These are phyloP conservation scores for Ciconia maguari DNA, from an alignment of 2,113 vertebrate species.

Conservation along the genomic window DNA sequence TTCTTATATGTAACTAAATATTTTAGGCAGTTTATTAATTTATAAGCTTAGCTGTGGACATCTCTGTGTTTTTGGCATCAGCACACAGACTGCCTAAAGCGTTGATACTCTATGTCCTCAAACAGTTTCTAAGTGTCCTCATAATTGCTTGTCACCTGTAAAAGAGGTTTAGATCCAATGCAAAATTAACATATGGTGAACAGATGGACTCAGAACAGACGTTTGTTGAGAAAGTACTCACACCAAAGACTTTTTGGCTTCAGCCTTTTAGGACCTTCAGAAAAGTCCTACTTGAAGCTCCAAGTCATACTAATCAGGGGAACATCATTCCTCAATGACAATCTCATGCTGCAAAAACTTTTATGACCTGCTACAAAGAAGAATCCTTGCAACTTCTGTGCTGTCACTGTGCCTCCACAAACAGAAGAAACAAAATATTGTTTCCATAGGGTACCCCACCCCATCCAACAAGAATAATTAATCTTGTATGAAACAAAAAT, in stretches of 20 bases:
- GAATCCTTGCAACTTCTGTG: background rate
- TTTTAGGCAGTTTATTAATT: conserved; percentile 69
- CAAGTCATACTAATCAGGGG: conserved; percentile 43
- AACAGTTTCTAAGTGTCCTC: conserved; percentile 73
- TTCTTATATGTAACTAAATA: conserved; percentile 64
- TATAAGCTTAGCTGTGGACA: conserved; percentile 56
- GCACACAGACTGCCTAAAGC: conserved; percentile 41
- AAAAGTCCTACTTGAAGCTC: conserved; percentile 53
- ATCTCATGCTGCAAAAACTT: background rate
- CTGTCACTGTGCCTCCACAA: background rate
- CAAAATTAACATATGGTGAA: conserved; percentile 74
- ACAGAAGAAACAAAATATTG: background rate
- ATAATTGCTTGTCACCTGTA: conserved; percentile 78
- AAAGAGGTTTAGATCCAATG: conserved; percentile 69
- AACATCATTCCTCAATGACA: conserved; percentile 54
- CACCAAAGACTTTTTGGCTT: conserved; percentile 69
- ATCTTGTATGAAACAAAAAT: background rate
- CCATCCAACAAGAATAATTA: background rate
- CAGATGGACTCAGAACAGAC: conserved; percentile 74
- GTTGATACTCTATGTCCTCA: conserved; percentile 65
- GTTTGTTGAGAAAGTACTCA: conserved; percentile 61
- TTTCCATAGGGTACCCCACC: background rate
- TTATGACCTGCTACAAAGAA: background rate
- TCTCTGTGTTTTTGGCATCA: conserved; percentile 45
- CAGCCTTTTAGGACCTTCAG: conserved; percentile 62